Evolutionary conservation across 1,140 invertebrate genomes (phyloP).

Genomic region (Macrosteles quadrilineatus): DNA sequence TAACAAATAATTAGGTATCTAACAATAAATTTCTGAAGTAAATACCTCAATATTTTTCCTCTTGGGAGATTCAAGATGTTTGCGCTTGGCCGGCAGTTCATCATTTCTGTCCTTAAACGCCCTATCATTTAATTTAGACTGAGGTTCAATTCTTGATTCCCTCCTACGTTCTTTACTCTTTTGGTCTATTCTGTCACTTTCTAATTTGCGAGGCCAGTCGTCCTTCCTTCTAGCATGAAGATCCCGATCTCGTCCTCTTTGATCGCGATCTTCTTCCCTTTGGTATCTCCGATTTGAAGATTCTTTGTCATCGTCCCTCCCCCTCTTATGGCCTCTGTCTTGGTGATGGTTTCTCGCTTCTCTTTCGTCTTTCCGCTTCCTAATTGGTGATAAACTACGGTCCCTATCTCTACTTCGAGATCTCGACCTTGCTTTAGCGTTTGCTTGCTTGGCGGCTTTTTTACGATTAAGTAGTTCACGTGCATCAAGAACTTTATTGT

Average conservation of each 20-base stretch:
- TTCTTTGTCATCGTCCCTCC: neutral
- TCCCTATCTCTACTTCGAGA: slow-evolving; percentile 4
- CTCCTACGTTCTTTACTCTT: neutral
- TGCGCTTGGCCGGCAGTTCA: neutral
- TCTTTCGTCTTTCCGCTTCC: neutral
- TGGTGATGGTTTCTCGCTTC: neutral
- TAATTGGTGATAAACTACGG: neutral
- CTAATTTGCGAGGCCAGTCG: neutral
- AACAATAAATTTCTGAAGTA: too few relatives aligned
- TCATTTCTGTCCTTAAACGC: neutral
- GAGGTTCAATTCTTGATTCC: neutral
- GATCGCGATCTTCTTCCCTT: neutral
- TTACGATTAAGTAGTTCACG: slow-evolving; percentile 19
- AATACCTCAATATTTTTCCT: slow-evolving; percentile 11
- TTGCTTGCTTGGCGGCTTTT: slow-evolving; percentile 15
- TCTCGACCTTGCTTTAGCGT: neutral
- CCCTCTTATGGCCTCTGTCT: neutral
- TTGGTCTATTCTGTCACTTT: neutral
- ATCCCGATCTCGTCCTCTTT: neutral
- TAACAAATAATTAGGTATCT: too few relatives aligned
- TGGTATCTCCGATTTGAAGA: neutral
- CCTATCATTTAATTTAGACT: neutral
- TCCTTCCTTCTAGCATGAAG: neutral
- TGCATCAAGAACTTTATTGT: slow-evolving; percentile 5
- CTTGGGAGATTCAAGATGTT: neutral